phyloP scores from a whole-genome alignment of 1,140 invertebrate species.

The Cotesia chilonis region DNA sequence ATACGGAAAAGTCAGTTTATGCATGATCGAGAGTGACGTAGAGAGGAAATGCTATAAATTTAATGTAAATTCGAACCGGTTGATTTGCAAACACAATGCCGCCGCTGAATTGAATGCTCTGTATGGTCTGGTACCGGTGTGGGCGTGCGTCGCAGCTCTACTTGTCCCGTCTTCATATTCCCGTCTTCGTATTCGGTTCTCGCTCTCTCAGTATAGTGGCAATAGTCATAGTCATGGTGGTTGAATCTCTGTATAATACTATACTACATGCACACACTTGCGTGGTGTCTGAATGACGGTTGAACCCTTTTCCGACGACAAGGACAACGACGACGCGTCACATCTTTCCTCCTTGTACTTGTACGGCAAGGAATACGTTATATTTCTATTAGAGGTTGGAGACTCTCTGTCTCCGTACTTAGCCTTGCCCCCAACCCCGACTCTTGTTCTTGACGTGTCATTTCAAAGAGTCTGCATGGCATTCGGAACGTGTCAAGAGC shows the following conservation, averaged over 20 bases:
- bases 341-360: background rate
- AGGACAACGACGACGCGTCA: slow-evolving; percentile 2
- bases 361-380: background rate
- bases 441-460: slow-evolving; percentile 19
- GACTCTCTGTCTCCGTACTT: background rate
- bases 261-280: too few species aligned
- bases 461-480: slow-evolving; percentile 34
- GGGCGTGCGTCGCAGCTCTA: background rate
- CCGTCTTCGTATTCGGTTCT: background rate
- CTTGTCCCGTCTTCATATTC: background rate
- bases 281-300: slow-evolving; percentile 23
- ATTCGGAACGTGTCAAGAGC: slow-evolving; percentile 30
- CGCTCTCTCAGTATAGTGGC: background rate
- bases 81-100: slow-evolving; percentile 64
- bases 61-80: slow-evolving; percentile 63
- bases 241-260: background rate
- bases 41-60: slow-evolving; percentile 63
- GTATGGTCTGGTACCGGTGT: slow-evolving; percentile 33
- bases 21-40: slow-evolving; percentile 22
- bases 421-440: slow-evolving; percentile 2
- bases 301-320: slow-evolving; percentile 16
- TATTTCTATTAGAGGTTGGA: background rate
- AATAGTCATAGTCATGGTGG: background rate
- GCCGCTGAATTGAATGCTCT: slow-evolving; percentile 60
- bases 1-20: slow-evolving; percentile 21